Conservation (phyloP, 1,140 invertebrate genomes). For the Conus betulinus region DNA sequence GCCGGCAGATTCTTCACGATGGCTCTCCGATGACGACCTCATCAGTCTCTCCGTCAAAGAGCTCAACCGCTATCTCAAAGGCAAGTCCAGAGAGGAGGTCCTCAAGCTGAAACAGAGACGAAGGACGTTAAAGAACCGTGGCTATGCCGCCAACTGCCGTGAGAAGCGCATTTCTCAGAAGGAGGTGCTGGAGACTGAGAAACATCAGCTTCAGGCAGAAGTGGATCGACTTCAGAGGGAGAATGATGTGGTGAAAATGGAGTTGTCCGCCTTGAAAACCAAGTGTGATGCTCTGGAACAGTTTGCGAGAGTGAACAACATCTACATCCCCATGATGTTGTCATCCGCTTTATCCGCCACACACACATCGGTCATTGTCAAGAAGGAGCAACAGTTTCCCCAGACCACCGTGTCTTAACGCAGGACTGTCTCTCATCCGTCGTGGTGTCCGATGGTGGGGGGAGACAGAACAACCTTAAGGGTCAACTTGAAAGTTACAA, state of each 20-base stretch:
- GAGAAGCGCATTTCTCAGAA: slow-evolving; percentile 75
- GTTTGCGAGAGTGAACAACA: slow-evolving; percentile 69
- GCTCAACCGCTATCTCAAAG: slow-evolving; percentile 95
- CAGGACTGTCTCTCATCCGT: slow-evolving; percentile 14
- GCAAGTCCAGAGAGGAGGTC: slow-evolving; percentile 91
- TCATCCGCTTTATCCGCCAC: slow-evolving; percentile 48
- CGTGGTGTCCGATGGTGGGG: slow-evolving; percentile 9
- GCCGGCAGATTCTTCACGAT: slow-evolving; percentile 9
- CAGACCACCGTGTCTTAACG: slow-evolving; percentile 35
- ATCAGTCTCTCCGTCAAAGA: slow-evolving; percentile 94
- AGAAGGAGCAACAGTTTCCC: slow-evolving; percentile 55
- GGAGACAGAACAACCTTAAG: slow-evolving; percentile 23
- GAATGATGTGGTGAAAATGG: slow-evolving; percentile 72
- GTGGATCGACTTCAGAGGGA: slow-evolving; percentile 69
- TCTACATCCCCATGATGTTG: slow-evolving; percentile 56
- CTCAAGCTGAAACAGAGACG: slow-evolving; percentile 95
- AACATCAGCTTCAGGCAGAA: slow-evolving; percentile 67
- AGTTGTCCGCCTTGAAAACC: slow-evolving; percentile 66
- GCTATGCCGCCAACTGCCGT: slow-evolving; percentile 98
- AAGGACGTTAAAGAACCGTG: slow-evolving; percentile 97
- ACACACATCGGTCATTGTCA: slow-evolving; percentile 62
- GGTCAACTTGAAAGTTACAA: neutral
- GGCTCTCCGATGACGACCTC: slow-evolving; percentile 87
- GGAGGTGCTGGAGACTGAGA: slow-evolving; percentile 86
- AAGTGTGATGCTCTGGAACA: slow-evolving; percentile 71